A percentile compares a stretch with the other conserved stretches of the same genome.
These are phyloP conservation scores for Sitobion miscanthi DNA, from an alignment of 1,140 invertebrate species.

Conservation along the genomic window DNA sequence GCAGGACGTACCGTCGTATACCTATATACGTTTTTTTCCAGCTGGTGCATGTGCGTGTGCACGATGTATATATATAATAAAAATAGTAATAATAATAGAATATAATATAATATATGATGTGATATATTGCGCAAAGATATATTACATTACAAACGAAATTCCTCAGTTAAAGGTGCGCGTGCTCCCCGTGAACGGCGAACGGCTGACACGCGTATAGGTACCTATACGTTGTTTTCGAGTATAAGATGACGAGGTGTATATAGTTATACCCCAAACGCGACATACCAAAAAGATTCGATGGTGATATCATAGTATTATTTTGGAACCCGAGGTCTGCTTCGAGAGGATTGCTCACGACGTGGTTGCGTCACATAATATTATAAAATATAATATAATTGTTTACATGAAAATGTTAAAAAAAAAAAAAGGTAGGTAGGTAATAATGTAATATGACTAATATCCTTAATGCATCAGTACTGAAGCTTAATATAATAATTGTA, in stretches of 20 bases:
- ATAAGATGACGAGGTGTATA: neutral
- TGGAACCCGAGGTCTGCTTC: neutral
- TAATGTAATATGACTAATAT: too few relatives aligned
- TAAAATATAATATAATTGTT: neutral
- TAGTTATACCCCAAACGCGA: neutral
- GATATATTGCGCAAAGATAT: constrained; percentile 18
- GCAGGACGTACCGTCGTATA: neutral
- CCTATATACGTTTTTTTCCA: constrained; percentile 7
- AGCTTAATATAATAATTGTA: neutral
- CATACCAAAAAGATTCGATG: neutral
- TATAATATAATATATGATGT: neutral
- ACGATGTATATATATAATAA: neutral
- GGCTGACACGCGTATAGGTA: neutral
- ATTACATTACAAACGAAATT: constrained; percentile 39
- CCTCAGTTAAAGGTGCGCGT: constrained; percentile 45
- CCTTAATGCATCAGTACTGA: neutral
- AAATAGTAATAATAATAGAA: neutral
- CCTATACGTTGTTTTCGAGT: too few relatives aligned
- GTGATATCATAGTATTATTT: neutral
- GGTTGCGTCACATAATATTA: neutral
- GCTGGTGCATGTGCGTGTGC: neutral
- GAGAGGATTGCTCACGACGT: neutral
- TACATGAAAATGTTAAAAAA: neutral
- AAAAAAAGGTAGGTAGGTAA: neutral
- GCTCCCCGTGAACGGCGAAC: neutral